Conservation (phyloP, 2,797 vertebrate genomes). For the Pteropus rufus region DNA sequence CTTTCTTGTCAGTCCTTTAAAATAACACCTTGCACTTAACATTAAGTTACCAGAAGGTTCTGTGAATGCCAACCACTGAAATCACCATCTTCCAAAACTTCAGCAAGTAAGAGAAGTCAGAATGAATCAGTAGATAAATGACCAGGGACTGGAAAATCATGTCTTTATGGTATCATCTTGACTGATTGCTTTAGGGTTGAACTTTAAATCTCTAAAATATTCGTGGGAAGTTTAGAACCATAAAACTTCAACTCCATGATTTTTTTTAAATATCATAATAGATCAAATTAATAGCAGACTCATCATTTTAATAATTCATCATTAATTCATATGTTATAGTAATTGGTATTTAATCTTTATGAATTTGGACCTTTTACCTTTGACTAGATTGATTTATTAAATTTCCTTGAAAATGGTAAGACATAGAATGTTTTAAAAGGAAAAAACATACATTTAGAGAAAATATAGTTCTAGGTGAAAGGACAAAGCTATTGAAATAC, state of each 20-base stretch:
- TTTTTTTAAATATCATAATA: background rate
- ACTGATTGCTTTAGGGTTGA: background rate
- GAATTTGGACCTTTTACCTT: constrained; percentile 16
- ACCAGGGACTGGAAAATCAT: background rate
- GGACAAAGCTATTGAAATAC: background rate
- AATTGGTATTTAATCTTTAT: constrained; percentile 37
- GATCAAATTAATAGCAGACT: background rate
- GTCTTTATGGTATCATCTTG: background rate
- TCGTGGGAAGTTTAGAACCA: background rate
- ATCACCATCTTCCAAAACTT: constrained; percentile 32
- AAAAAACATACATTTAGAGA: background rate
- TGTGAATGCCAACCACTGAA: constrained; percentile 2
- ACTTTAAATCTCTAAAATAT: constrained; percentile 26
- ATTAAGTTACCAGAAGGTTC: background rate
- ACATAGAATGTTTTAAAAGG: background rate
- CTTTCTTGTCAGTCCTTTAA: background rate
- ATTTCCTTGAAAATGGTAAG: constrained; percentile 30
- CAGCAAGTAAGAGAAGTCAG: background rate
- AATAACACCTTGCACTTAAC: constrained; percentile 6
- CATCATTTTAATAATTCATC: background rate
- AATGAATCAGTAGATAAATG: constrained; percentile 37
- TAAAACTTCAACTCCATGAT: background rate
- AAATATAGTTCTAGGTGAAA: background rate
- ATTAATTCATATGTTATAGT: background rate
- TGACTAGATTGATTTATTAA: constrained; percentile 20